Conservation (phyloP, 2,113 vertebrate genomes). For the Phrynosoma platyrhinos region DNA sequence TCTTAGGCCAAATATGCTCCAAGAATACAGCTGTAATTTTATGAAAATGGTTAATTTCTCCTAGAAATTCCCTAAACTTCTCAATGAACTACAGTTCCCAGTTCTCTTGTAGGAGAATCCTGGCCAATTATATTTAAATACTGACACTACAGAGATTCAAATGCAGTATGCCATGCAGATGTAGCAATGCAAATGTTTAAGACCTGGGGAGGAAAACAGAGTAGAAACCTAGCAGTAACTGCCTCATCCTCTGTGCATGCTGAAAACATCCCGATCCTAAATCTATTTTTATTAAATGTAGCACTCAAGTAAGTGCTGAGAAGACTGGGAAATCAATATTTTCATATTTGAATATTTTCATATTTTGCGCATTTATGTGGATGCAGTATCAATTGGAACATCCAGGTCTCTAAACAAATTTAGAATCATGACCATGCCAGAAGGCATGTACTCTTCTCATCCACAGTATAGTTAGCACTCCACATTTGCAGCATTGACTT, state of each 20-base stretch:
- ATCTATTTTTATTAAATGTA: not conserved
- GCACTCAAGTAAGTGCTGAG: not conserved
- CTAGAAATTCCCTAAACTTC: not conserved
- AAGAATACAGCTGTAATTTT: not conserved
- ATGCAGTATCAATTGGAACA: not conserved
- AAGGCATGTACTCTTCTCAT: not conserved
- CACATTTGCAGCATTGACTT: too few relatives aligned
- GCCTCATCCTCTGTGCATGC: not conserved
- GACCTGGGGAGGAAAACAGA: not conserved
- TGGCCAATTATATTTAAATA: not conserved
- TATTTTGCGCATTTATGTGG: not conserved
- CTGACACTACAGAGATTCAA: not conserved
- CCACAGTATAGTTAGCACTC: not conserved
- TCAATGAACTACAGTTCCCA: not conserved
- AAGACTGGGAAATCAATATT: not conserved
- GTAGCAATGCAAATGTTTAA: not conserved
- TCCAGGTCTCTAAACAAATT: not conserved
- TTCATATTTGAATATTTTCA: not conserved
- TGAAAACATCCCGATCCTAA: not conserved
- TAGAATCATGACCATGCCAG: not conserved
- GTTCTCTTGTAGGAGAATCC: not conserved
- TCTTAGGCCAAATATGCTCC: not conserved
- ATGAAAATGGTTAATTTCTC: not conserved
- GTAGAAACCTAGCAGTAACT: not conserved
- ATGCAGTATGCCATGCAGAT: not conserved